Base-by-base conservation (phyloP, 2,888 invertebrate genomes). In the Ethmia dodecea region DNA sequence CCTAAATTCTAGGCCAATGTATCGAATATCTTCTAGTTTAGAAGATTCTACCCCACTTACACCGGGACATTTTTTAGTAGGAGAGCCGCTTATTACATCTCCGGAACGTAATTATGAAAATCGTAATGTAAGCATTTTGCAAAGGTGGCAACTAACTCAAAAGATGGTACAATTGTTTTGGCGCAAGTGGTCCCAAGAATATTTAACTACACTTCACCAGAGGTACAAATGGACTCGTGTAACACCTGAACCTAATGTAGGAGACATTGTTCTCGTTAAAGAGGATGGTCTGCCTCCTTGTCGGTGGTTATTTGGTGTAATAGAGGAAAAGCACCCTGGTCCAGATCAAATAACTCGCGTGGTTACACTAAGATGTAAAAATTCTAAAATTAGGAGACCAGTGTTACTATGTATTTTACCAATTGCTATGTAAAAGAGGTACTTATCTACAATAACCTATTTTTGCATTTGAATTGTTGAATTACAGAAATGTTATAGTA, bases 131-230 rank as follows among this genome's bases (percentile, higher is more conserved):
- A 10, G 25, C 10, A n/a, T 9, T 6, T 20, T 31, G n/a, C 11
- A 10, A n/a, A 22, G 16, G 9, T 39, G 39, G 39, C 35, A 33
- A 13, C 24, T 35, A 6, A 24, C 25, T 3, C 32, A 38, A 29
- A 14, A 25, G 5, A 31, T 37, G 32, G 12, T 41, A n/a, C 37
- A 34, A 22, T 6, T 10, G 5, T 35, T 41, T 15, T 41, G 35
- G 30, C 35, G 29, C 1, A 22, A 33, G 12, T 42, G 38, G 42
- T 36, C 38, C 10, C 8, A 28, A 12, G 40, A 47, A 12, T 43
- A 42, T 13, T 25, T 45, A 6, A 18, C 28, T 6, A 29, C 29
- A 29, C 33, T 35, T 5, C 25, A 35, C 9, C 29, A 33, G 12
- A 24, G 37, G n/a, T 37, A 40, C 16, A 32, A 30, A 16, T 40